phyloP scores from a whole-genome alignment of 2,888 invertebrate species.

The Cartodere bifasciata region DNA sequence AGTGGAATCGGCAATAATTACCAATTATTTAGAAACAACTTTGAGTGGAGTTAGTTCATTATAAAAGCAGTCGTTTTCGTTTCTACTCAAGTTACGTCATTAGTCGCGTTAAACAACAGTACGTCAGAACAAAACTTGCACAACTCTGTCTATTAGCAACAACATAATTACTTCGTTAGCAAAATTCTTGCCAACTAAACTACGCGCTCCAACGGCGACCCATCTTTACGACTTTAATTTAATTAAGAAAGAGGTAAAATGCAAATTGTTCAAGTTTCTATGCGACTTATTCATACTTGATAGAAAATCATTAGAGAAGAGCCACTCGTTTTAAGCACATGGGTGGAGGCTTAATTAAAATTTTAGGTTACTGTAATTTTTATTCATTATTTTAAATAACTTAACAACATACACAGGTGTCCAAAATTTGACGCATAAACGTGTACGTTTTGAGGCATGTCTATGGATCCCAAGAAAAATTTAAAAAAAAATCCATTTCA shows the following conservation, averaged over 20 bases:
- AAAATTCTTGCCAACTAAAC: slow-evolving; percentile 35
- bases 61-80: slow-evolving; percentile 67
- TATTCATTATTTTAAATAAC: too few species aligned
- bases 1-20: slow-evolving; percentile 14
- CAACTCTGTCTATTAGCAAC: slow-evolving; percentile 32
- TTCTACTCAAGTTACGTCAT: slow-evolving; percentile 62
- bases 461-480: too few species aligned
- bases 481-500: too few species aligned
- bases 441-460: too few species aligned
- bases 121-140: slow-evolving; percentile 31
- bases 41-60: slow-evolving; percentile 25
- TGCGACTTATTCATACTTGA: slow-evolving; percentile 26
- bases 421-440: too few species aligned
- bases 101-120: slow-evolving; percentile 42
- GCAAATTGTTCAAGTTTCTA: slow-evolving; percentile 31
- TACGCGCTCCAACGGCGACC: slow-evolving; percentile 25
- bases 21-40: slow-evolving; percentile 22
- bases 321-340: too few species aligned
- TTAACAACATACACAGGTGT: too few species aligned
- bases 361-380: too few species aligned
- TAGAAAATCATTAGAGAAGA: slow-evolving; percentile 25
- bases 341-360: too few species aligned
- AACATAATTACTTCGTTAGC: slow-evolving; percentile 36
- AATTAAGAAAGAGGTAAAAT: slow-evolving; percentile 32
- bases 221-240: slow-evolving; percentile 33